phyloP scores from a whole-genome alignment of 1,140 invertebrate species.

The Phortica variegata region DNA sequence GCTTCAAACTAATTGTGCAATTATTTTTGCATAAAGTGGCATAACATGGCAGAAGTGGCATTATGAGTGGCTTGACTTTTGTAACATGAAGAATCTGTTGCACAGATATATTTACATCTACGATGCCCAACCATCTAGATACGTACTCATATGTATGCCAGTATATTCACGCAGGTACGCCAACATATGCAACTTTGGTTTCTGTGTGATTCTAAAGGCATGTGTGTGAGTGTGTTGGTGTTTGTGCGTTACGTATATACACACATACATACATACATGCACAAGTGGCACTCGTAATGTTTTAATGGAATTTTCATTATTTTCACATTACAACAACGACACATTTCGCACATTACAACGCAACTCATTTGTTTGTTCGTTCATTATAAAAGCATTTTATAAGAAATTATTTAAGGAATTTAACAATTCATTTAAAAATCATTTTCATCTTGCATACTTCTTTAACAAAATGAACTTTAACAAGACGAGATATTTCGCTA shows the following conservation, averaged over 20 bases:
- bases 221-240: slow-evolving; percentile 1
- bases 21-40: slow-evolving; percentile 58
- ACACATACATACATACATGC: slow-evolving; percentile 33
- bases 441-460: background rate
- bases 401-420: background rate
- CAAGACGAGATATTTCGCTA: background rate
- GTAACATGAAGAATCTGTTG: slow-evolving; percentile 39
- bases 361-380: no score
- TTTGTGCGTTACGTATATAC: no score
- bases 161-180: no score
- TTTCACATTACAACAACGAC: slow-evolving; percentile 33
- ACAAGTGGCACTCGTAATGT: slow-evolving; percentile 51
- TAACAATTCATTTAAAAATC: background rate
- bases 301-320: slow-evolving; percentile 54
- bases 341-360: no score
- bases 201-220: no score
- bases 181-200: no score
- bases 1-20: slow-evolving; percentile 57
- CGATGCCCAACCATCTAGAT: no score
- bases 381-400: no score
- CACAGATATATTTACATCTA: no score
- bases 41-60: slow-evolving; percentile 55
- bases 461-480: background rate
- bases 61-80: slow-evolving; percentile 53
- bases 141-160: no score